Conservation (phyloP, 2,888 invertebrate genomes). For the Cataglyphis altisquamis region DNA sequence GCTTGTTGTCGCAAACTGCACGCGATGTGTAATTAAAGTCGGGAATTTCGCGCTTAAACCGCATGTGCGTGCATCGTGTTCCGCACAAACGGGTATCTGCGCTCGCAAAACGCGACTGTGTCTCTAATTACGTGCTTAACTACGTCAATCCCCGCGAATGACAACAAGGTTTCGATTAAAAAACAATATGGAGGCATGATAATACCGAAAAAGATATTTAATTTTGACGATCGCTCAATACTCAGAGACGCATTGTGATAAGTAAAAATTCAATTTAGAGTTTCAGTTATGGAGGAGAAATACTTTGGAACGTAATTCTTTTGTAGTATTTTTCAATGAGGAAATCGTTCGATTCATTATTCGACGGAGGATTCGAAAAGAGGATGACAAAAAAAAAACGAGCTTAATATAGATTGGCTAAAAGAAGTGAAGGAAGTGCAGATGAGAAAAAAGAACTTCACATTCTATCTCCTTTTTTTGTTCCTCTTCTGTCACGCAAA, state of each 20-base stretch:
- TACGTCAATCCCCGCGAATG: slow-evolving; percentile 21
- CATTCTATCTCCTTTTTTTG: slow-evolving; percentile 32
- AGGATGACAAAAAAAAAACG: slow-evolving; percentile 59
- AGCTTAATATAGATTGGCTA: slow-evolving; percentile 64
- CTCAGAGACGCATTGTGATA: background rate
- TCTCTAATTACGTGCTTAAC: background rate
- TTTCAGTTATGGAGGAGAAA: background rate
- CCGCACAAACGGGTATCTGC: slow-evolving; percentile 6
- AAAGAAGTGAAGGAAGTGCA: slow-evolving; percentile 61
- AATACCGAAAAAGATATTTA: background rate
- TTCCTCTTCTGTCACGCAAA: slow-evolving; percentile 42
- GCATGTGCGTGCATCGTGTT: slow-evolving; percentile 8
- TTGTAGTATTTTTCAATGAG: slow-evolving; percentile 7
- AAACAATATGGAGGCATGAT: background rate
- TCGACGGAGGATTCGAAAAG: slow-evolving; percentile 45
- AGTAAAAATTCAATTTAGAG: background rate
- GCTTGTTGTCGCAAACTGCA: slow-evolving; percentile 10
- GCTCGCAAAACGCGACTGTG: slow-evolving; percentile 11
- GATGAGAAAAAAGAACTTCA: slow-evolving; percentile 55
- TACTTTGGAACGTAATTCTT: background rate
- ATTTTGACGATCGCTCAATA: background rate
- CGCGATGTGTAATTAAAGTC: slow-evolving; percentile 46
- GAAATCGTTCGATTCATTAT: slow-evolving; percentile 62
- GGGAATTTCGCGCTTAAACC: slow-evolving; percentile 34
- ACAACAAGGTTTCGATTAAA: background rate